These are phyloP conservation scores for Amaurobius ferox DNA, from an alignment of 2,888 invertebrate genomes.

Conservation along the genomic window DNA sequence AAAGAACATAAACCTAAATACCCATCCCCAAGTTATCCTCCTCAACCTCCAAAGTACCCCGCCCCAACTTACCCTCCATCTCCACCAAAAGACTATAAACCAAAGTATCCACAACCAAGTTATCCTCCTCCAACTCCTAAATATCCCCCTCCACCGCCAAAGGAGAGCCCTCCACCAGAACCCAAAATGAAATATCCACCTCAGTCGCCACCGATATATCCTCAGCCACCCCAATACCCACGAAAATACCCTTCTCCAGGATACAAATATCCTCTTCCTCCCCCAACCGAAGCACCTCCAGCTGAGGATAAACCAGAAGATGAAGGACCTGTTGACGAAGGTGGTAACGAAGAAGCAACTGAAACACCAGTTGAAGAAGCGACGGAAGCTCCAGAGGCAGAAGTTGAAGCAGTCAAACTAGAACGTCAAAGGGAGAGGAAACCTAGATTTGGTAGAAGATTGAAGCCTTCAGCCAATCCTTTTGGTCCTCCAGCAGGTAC, in stretches of 20 bases:
- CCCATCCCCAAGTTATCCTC: constrained; percentile 28
- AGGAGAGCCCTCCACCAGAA: constrained; percentile 15
- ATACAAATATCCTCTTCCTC: constrained; percentile 50
- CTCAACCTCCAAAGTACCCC: constrained; percentile 31
- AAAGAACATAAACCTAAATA: not conserved
- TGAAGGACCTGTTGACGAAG: not conserved
- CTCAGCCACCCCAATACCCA: not conserved
- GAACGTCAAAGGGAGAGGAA: constrained; percentile 16
- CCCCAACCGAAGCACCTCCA: constrained; percentile 31
- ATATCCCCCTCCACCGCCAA: constrained; percentile 26
- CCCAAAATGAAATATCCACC: constrained; percentile 1
- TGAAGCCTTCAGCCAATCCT: constrained; percentile 23
- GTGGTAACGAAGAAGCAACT: constrained; percentile 8
- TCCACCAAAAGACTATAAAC: constrained; percentile 27
- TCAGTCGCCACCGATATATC: constrained; percentile 29
- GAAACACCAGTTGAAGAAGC: constrained; percentile 24
- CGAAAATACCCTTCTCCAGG: constrained; percentile 50
- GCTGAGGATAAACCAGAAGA: constrained; percentile 1
- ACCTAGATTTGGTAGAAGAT: constrained; percentile 46
- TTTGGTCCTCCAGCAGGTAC: not conserved
- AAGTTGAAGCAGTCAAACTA: constrained; percentile 13
- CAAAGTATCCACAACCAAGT: constrained; percentile 23
- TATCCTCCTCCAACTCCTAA: constrained; percentile 24
- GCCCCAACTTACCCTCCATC: not conserved
- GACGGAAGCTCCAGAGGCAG: constrained; percentile 26